Conservation (phyloP, 2,888 invertebrate species). For the Clivina fossor region DNA sequence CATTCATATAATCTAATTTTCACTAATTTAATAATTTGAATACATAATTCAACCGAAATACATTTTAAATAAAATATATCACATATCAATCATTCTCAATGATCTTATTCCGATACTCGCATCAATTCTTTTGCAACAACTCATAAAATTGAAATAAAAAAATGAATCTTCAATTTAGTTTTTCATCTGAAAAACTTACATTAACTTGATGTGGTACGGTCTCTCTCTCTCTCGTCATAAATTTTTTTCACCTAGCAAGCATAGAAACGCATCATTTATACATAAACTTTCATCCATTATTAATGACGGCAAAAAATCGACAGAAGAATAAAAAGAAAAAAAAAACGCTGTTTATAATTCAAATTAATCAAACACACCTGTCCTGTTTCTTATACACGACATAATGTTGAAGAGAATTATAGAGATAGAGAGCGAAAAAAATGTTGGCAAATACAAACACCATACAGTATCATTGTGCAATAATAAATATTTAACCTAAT, state of each 20-base stretch:
- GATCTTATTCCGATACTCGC: too few relatives aligned
- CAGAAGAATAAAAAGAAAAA: too few relatives aligned
- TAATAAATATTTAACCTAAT: conserved; percentile 14
- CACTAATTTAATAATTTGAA: too few relatives aligned
- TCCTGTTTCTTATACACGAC: background rate
- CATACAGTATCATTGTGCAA: conserved; percentile 18
- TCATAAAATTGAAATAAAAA: too few relatives aligned
- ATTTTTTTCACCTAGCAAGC: too few relatives aligned
- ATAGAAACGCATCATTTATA: too few relatives aligned
- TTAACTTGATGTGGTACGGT: conserved; percentile 9
- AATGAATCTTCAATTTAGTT: conserved; percentile 9
- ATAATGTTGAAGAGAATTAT: background rate
- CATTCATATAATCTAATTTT: too few relatives aligned
- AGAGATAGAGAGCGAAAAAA: conserved; percentile 10
- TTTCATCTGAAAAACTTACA: conserved; percentile 8
- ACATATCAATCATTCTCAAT: too few relatives aligned
- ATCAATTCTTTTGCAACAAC: background rate
- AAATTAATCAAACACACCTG: conserved; percentile 24
- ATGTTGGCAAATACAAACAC: too few relatives aligned
- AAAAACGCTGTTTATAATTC: conserved; percentile 17
- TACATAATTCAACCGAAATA: too few relatives aligned
- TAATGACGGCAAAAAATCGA: conserved; percentile 14
- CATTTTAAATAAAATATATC: too few relatives aligned
- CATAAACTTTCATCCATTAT: conserved; percentile 8
- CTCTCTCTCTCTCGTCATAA: conserved; percentile 15